Percentiles rank a stretch among this genome's conserved stretches.
Conservation (phyloP, 2,888 invertebrate genomes). For the Xestia ashworthii region DNA sequence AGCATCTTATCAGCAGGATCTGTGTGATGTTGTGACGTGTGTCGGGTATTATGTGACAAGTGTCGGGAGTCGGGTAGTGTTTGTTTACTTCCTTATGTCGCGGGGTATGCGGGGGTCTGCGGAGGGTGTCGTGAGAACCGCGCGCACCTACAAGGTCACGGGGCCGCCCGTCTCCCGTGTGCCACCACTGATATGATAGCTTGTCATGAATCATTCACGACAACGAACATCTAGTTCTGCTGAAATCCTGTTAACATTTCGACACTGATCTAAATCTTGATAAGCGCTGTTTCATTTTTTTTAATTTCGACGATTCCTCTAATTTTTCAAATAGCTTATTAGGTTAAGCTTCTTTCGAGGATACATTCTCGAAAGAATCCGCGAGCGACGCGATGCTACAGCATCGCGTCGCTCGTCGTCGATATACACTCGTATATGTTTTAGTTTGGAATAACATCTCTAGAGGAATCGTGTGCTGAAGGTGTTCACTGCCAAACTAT, state of each 20-base stretch:
- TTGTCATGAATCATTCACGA: conserved; percentile 3
- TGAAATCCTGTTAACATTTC: conserved; percentile 15
- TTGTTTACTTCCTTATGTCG: background rate
- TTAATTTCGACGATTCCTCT: background rate
- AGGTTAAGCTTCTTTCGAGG: background rate
- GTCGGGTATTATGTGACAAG: conserved; percentile 13
- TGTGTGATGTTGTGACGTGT: conserved; percentile 18
- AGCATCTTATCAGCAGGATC: conserved; percentile 15
- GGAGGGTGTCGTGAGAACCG: background rate
- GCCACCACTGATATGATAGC: background rate
- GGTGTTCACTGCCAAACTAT: background rate
- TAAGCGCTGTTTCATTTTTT: background rate
- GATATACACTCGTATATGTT: background rate
- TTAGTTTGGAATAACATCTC: background rate
- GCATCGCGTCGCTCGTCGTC: too few species aligned
- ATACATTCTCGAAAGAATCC: too few species aligned
- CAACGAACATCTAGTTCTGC: background rate
- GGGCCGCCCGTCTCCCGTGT: background rate
- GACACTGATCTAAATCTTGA: background rate
- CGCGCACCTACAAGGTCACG: conserved; percentile 16
- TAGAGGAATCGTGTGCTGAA: background rate
- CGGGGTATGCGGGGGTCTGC: background rate
- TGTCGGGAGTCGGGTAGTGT: background rate
- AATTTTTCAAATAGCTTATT: background rate
- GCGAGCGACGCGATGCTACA: too few species aligned